Conservation (phyloP, 1,140 invertebrate species). For the Charaxes varanes region DNA sequence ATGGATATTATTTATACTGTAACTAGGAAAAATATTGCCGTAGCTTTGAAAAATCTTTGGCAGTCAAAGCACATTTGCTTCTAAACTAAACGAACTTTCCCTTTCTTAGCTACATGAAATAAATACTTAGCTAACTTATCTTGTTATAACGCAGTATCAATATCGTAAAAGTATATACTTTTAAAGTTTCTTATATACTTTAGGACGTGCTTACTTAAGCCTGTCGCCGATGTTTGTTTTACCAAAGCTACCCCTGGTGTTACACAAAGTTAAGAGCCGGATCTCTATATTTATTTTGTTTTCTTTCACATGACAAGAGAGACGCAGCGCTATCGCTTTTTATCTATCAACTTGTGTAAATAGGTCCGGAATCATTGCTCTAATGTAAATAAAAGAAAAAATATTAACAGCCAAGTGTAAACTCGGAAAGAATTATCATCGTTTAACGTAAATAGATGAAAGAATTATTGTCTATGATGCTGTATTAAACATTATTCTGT, state of each 20-base stretch:
- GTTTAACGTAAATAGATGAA: slow-evolving; percentile 42
- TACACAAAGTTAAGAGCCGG: slow-evolving; percentile 51
- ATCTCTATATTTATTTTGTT: slow-evolving; percentile 64
- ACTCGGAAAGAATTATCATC: slow-evolving; percentile 51
- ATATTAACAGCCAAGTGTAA: slow-evolving; percentile 56
- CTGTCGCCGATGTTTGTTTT: slow-evolving; percentile 41
- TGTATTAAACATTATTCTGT: not conserved
- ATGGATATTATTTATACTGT: too few species aligned
- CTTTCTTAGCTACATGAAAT: too few species aligned
- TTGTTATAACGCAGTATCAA: too few species aligned
- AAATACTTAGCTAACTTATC: too few species aligned
- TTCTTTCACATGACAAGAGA: slow-evolving; percentile 59
- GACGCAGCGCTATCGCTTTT: slow-evolving; percentile 57
- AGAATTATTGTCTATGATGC: slow-evolving; percentile 30
- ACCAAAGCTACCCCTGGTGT: slow-evolving; percentile 52
- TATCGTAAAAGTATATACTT: too few species aligned
- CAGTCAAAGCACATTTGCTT: too few species aligned
- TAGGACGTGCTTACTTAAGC: slow-evolving; percentile 31
- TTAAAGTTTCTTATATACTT: too few species aligned
- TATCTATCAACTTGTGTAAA: slow-evolving; percentile 67
- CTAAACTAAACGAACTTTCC: too few species aligned
- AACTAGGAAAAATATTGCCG: too few species aligned
- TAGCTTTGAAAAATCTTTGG: too few species aligned
- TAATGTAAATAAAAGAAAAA: slow-evolving; percentile 63
- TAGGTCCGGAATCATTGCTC: slow-evolving; percentile 48